Conservation (phyloP, 2,888 invertebrate genomes). For the Drosophila cracens region DNA sequence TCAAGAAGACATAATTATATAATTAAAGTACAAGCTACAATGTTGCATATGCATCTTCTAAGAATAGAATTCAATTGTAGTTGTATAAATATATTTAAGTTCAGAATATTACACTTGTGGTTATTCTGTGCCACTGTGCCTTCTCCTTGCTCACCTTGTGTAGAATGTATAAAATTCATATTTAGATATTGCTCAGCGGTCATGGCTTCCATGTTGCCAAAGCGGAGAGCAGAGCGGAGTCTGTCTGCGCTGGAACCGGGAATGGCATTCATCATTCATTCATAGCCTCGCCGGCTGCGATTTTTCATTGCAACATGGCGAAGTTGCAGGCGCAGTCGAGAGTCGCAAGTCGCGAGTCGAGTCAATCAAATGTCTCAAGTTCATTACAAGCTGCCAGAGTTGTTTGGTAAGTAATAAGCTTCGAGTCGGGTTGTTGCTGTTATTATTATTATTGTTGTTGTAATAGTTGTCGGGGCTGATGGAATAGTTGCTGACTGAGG, state of each 20-base stretch:
- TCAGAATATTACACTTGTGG: neutral
- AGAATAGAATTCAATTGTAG: neutral
- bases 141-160: conserved; percentile 59
- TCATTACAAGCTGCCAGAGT: conserved; percentile 75
- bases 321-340: conserved; percentile 40
- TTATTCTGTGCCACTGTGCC: conserved; percentile 50
- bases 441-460: conserved; percentile 21
- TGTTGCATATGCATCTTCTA: neutral
- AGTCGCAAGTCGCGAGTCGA: conserved; percentile 41
- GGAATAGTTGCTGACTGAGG: conserved; percentile 51
- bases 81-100: neutral
- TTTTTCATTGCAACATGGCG: conserved; percentile 73
- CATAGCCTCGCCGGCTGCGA: conserved; percentile 60
- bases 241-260: conserved; percentile 24
- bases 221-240: conserved; percentile 3
- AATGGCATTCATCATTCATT: conserved; percentile 76
- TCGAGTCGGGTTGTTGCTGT: conserved; percentile 41
- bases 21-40: neutral
- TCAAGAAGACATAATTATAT: neutral
- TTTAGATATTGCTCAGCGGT: conserved; percentile 60
- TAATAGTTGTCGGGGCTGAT: conserved; percentile 60
- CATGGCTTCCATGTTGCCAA: conserved; percentile 53
- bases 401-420: conserved; percentile 76
- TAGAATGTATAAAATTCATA: conserved; percentile 75
- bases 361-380: conserved; percentile 78